These are phyloP conservation scores for Varanus komodoensis DNA, from an alignment of 2,113 vertebrate species.

Conservation along the genomic window DNA sequence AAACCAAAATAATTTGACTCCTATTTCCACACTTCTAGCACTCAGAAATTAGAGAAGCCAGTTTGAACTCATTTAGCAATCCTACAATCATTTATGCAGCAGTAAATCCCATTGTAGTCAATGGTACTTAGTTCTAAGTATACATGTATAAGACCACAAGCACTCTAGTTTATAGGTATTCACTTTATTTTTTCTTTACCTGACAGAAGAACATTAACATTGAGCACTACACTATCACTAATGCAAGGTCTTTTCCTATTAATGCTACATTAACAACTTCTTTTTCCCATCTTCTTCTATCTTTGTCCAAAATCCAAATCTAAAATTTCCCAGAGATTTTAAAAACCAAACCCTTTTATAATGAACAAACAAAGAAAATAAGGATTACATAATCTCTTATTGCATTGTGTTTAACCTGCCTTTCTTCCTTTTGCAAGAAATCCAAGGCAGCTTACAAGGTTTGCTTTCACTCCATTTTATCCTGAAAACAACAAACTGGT, in stretches of 20 bases:
- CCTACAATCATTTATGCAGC: background rate
- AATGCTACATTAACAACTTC: constrained; percentile 7
- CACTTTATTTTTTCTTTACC: background rate
- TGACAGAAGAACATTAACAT: background rate
- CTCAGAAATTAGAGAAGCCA: background rate
- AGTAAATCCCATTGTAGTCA: background rate
- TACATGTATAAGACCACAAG: background rate
- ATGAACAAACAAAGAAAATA: background rate
- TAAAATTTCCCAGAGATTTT: background rate
- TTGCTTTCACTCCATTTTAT: too few species aligned
- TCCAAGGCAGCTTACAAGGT: too few species aligned
- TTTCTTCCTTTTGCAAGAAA: too few species aligned
- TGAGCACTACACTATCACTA: background rate
- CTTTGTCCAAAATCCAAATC: background rate
- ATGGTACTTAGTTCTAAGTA: background rate
- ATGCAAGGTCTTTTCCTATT: constrained; percentile 16
- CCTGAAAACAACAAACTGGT: too few species aligned
- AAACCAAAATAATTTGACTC: fast-evolving
- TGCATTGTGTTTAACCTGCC: too few species aligned
- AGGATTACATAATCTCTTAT: background rate
- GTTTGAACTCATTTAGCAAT: background rate
- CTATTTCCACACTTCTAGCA: background rate
- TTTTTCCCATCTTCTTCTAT: background rate
- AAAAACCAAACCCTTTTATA: background rate
- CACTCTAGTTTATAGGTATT: too few species aligned